These are phyloP conservation scores for Neopelma chrysocephalum DNA, from an alignment of 2,797 vertebrate species.

Conservation along the genomic window DNA sequence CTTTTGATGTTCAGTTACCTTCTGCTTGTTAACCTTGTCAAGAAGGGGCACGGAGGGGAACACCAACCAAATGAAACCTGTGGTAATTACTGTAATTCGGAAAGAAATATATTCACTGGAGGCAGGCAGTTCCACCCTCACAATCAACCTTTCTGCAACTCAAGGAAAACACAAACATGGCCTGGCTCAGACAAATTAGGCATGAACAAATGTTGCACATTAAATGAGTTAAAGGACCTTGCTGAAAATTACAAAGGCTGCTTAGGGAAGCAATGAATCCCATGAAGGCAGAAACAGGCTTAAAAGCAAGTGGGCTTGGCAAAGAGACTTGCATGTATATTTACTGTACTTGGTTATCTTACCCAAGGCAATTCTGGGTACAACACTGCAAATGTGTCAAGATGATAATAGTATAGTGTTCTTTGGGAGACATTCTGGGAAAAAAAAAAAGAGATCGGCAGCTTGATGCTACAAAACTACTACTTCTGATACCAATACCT, in stretches of 20 bases:
- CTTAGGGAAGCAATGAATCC: slow-evolving; percentile 68
- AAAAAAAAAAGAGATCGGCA: background rate
- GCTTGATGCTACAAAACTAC: background rate
- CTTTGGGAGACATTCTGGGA: background rate
- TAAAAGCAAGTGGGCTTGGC: slow-evolving; percentile 24
- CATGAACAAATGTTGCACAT: slow-evolving; percentile 77
- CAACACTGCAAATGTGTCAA: background rate
- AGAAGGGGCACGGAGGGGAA: slow-evolving; percentile 27
- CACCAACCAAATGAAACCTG: slow-evolving; percentile 52
- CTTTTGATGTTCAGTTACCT: slow-evolving; percentile 53
- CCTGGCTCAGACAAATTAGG: slow-evolving; percentile 73
- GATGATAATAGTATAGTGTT: background rate
- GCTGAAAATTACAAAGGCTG: slow-evolving; percentile 73
- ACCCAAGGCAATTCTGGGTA: background rate
- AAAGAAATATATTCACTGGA: slow-evolving; percentile 55
- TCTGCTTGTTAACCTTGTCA: slow-evolving; percentile 71
- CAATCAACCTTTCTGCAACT: slow-evolving; percentile 70
- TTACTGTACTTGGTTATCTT: background rate
- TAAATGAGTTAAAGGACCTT: slow-evolving; percentile 77
- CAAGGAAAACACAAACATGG: slow-evolving; percentile 73
- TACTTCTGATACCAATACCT: background rate
- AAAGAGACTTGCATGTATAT: background rate
- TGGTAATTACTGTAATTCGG: slow-evolving; percentile 62
- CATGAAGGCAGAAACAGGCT: slow-evolving; percentile 57
- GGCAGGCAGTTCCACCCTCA: slow-evolving; percentile 58